A percentile compares a stretch with the other conserved stretches of the same genome.
phyloP scores from a whole-genome alignment of 2,797 vertebrate genomes.

The Gallinago nigripennis region DNA sequence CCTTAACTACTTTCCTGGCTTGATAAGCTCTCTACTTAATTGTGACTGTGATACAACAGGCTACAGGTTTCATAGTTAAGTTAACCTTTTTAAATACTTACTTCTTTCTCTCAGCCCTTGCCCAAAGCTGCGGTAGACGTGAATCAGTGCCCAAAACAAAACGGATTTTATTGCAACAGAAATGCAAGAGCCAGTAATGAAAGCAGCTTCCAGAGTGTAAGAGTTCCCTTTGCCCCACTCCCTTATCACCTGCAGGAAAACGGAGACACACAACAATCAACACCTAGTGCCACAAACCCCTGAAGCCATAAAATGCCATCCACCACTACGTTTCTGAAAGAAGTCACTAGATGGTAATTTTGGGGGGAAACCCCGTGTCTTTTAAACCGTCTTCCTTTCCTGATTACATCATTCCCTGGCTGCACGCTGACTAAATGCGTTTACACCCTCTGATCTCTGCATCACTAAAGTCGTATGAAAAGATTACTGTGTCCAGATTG shows the following conservation, averaged over 20 bases:
- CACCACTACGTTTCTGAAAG: background rate
- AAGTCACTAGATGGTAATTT: background rate
- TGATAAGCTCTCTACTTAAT: background rate
- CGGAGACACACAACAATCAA: background rate
- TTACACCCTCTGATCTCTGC: background rate
- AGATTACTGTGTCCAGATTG: background rate
- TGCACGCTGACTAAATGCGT: background rate
- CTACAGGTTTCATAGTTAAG: background rate
- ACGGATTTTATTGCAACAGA: conserved; percentile 83
- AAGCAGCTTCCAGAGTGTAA: conserved; percentile 81
- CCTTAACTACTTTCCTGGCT: background rate
- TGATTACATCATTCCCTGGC: background rate
- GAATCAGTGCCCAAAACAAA: conserved; percentile 80
- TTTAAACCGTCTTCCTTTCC: background rate
- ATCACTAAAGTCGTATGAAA: background rate
- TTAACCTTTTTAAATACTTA: conserved; percentile 65
- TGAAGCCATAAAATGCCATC: background rate
- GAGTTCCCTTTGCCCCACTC: conserved; percentile 76
- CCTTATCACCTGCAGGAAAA: conserved; percentile 69
- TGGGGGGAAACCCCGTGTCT: background rate
- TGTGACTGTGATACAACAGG: background rate
- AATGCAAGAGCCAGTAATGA: conserved; percentile 78
- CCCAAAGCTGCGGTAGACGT: conserved; percentile 82
- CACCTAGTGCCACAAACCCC: background rate
- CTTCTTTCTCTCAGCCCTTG: conserved; percentile 86